A percentile compares a stretch with the other conserved stretches of the same genome.
phyloP scores from a whole-genome alignment of 1,140 invertebrate genomes.

The Bombus fervidus region DNA sequence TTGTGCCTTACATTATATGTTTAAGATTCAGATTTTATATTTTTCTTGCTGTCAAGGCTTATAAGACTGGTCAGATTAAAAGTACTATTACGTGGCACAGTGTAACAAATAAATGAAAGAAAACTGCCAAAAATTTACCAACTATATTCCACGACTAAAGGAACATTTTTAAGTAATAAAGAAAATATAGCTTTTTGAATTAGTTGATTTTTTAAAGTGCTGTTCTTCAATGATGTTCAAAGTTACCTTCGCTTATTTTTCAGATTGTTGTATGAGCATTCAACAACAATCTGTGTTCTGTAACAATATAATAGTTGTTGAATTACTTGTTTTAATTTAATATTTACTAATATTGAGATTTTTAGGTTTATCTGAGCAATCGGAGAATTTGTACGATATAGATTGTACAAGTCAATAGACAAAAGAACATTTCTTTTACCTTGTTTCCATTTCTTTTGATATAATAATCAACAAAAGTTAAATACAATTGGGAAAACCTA shows the following conservation, averaged over 20 bases:
- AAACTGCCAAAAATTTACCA: slow-evolving; percentile 34
- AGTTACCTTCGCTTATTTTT: slow-evolving; percentile 30
- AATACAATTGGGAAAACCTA: neutral
- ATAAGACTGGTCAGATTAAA: slow-evolving; percentile 37
- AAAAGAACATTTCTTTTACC: neutral
- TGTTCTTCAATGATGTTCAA: slow-evolving; percentile 24
- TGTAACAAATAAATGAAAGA: slow-evolving; percentile 28
- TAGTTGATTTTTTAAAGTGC: slow-evolving; percentile 18
- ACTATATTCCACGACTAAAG: slow-evolving; percentile 9
- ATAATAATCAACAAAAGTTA: neutral
- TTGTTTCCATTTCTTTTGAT: slow-evolving; percentile 9
- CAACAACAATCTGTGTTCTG: neutral
- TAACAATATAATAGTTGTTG: slow-evolving; percentile 10
- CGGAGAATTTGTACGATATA: slow-evolving; percentile 5
- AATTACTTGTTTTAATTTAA: slow-evolving; percentile 36
- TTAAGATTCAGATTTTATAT: slow-evolving; percentile 29
- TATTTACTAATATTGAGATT: slow-evolving; percentile 1
- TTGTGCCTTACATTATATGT: slow-evolving; percentile 28
- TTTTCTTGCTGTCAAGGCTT: slow-evolving; percentile 39
- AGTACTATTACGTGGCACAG: slow-evolving; percentile 20
- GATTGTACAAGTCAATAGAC: slow-evolving; percentile 7
- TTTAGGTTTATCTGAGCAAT: slow-evolving; percentile 16
- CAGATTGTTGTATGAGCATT: neutral
- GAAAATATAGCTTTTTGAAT: slow-evolving; percentile 40
- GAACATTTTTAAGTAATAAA: slow-evolving; percentile 47